These are phyloP conservation scores for Characodon lateralis DNA, from an alignment of 2,797 vertebrate species.

Conservation along the genomic window DNA sequence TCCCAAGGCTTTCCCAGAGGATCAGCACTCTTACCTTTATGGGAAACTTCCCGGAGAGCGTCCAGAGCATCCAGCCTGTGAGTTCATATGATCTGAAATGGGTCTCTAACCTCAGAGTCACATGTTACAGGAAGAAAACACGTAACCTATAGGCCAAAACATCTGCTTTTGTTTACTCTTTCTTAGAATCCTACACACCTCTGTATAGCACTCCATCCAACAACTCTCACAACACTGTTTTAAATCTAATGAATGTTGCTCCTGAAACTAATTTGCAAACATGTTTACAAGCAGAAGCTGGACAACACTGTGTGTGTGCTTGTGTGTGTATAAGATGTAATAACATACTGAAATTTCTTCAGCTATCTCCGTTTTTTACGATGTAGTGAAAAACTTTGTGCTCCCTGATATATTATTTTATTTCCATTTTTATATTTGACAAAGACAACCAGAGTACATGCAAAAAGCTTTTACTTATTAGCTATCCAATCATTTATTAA, in stretches of 20 bases:
- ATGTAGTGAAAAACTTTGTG: not conserved
- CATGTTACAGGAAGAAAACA: not conserved
- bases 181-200: not conserved
- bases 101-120: not conserved
- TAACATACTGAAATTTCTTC: not conserved
- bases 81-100: conserved; percentile 27
- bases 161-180: not conserved
- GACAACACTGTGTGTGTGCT: not conserved
- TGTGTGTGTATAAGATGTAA: not conserved
- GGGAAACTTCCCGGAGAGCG: conserved; percentile 88
- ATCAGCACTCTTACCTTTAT: conserved; percentile 92
- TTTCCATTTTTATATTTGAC: no score
- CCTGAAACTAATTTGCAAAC: not conserved
- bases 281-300: not conserved
- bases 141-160: not conserved
- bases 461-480: not conserved
- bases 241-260: not conserved
- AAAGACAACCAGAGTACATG: not conserved
- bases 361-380: not conserved
- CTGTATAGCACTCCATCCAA: not conserved
- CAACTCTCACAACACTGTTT: not conserved
- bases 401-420: no score
- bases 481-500: no score
- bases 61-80: conserved; percentile 89
- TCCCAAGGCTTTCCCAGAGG: conserved; percentile 86